Evolutionary conservation across 2,113 vertebrate genomes (phyloP), one percentile per base, ranked within the genome.

Genomic region (Puntigrus tetrazona): DNA sequence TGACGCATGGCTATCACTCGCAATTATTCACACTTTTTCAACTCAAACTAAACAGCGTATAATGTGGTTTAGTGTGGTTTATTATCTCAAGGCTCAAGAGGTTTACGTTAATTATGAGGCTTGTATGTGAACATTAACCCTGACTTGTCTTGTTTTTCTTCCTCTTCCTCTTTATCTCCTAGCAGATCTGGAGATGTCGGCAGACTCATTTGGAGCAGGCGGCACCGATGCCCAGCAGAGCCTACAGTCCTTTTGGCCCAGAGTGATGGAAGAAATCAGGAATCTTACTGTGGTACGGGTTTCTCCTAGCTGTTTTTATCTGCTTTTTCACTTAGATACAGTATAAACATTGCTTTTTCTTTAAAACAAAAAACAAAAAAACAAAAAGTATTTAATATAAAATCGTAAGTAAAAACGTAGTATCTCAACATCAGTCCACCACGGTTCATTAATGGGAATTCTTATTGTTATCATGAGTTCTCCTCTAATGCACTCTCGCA

Each of bases 241-340:
- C 87, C 92, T 99, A 0, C 98, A 99, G 93, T 97, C 97, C 87
- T 99, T 99, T 93, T 99, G 98, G 98, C 98, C 98, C 7, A 95
- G 97, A 0, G 97, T 98, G 83, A 99, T 99, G 97, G 98, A 99
- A 88, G 98, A 99, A 92, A 99, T 99, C 79, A 95, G 97, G 79
- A 99, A 97, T 90, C 92, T 99, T 80, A 98, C 97, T 20, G 94
- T 98, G 96, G 98, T 99, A 94, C 86, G 95, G 25, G 76, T 61
- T 74, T 14, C 50, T 18, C 50, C 69, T 63, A 14, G 9, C 38
- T 72, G n/a, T 47, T 65, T 4, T 69, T 43, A 65, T 27, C 38
- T 25, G 2, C 3, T 14, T 45, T 77, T 18, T 67, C 34, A 76
- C 22, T 43, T 61, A 4, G 22, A 55, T 3, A 84, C 41, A 65